phyloP scores from a whole-genome alignment of 2,888 invertebrate species.

The Aplocera efformata region DNA sequence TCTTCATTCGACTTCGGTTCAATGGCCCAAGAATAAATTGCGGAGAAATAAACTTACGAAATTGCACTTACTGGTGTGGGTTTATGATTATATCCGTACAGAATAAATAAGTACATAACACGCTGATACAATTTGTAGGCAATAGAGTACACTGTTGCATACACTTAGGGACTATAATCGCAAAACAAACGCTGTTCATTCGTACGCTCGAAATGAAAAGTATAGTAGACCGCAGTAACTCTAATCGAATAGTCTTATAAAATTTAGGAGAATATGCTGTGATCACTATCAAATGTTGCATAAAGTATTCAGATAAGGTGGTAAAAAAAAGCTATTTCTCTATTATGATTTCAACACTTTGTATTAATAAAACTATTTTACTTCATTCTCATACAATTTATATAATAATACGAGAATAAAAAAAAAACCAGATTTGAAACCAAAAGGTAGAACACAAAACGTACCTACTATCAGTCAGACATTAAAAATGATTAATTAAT shows the following conservation, averaged over 20 bases:
- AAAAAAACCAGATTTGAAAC: no score
- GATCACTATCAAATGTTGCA: constrained; percentile 24
- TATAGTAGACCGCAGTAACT: constrained; percentile 39
- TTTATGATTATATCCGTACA: constrained; percentile 40
- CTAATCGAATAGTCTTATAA: constrained; percentile 45
- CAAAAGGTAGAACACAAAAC: no score
- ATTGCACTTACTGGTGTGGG: constrained; percentile 40
- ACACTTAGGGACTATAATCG: constrained; percentile 20
- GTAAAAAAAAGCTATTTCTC: no score
- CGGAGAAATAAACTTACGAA: constrained; percentile 42
- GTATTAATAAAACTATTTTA: no score
- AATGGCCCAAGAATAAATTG: constrained; percentile 35
- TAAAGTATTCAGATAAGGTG: no score
- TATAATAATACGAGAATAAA: no score
- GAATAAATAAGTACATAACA: constrained; percentile 34
- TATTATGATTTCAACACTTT: no score
- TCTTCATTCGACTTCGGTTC: constrained; percentile 37
- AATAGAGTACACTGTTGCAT: constrained; percentile 26
- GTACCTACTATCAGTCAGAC: no score
- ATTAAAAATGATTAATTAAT: no score
- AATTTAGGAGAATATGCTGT: constrained; percentile 41
- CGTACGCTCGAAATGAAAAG: constrained; percentile 26
- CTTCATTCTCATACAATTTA: no score
- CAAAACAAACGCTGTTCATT: constrained; percentile 19
- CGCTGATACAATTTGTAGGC: constrained; percentile 24